These are phyloP conservation scores for Conus betulinus DNA, from an alignment of 1,140 invertebrate species.

Conservation along the genomic window DNA sequence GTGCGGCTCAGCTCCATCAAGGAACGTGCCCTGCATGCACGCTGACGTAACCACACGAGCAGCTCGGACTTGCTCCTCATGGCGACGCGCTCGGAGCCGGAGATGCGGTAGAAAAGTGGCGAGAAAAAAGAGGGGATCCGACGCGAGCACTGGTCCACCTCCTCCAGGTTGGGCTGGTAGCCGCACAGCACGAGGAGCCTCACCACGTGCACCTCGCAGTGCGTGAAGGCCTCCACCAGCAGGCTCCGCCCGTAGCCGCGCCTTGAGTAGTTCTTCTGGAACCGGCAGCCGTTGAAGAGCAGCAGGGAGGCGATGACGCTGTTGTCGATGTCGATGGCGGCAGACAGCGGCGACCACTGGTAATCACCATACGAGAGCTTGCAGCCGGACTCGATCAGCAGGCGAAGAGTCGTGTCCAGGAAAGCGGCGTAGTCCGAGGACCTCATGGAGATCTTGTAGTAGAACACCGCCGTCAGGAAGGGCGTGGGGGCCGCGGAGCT, in stretches of 20 bases:
- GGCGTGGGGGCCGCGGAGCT: slow-evolving; percentile 62
- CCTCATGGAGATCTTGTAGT: slow-evolving; percentile 63
- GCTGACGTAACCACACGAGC: slow-evolving; percentile 57
- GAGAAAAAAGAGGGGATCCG: slow-evolving; percentile 68
- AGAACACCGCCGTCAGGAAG: slow-evolving; percentile 69
- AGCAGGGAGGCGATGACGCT: slow-evolving; percentile 65
- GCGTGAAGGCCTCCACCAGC: slow-evolving; percentile 67
- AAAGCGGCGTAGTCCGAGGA: slow-evolving; percentile 49
- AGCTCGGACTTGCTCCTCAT: slow-evolving; percentile 53
- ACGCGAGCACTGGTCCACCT: slow-evolving; percentile 64
- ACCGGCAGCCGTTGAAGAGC: slow-evolving; percentile 63
- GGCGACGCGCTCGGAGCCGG: slow-evolving; percentile 51
- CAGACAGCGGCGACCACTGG: slow-evolving; percentile 67
- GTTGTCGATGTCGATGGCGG: slow-evolving; percentile 64
- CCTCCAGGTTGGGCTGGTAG: slow-evolving; percentile 62
- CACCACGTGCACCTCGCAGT: slow-evolving; percentile 64
- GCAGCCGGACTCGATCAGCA: slow-evolving; percentile 63
- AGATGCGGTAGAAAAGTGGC: slow-evolving; percentile 59
- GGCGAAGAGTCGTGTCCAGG: slow-evolving; percentile 57
- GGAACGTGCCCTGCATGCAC: slow-evolving; percentile 47
- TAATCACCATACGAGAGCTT: slow-evolving; percentile 64
- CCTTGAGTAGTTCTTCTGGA: slow-evolving; percentile 37
- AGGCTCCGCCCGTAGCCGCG: slow-evolving; percentile 58
- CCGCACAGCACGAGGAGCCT: slow-evolving; percentile 64
- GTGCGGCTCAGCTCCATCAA: slow-evolving; percentile 59